Percentiles rank a stretch among this genome's conserved stretches.
Evolutionary conservation across 1,140 invertebrate genomes (phyloP).

Genomic region (Heliconius hermathena): DNA sequence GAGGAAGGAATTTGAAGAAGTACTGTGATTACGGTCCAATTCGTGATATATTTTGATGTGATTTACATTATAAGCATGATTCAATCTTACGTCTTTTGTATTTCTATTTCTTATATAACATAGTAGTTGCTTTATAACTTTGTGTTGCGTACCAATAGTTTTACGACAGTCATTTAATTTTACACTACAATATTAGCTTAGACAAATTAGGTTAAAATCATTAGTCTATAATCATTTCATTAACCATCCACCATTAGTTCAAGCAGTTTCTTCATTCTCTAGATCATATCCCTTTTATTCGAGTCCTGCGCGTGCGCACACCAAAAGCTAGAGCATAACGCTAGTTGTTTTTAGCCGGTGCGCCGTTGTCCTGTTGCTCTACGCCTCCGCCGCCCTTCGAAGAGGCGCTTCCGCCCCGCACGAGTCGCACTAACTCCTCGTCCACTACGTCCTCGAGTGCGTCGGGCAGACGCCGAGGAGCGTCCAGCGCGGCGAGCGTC

Average conservation of each 20-base stretch:
- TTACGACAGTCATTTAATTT: neutral
- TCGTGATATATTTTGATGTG: neutral
- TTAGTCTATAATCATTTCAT: neutral
- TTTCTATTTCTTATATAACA: slow-evolving; percentile 12
- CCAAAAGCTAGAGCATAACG: slow-evolving; percentile 61
- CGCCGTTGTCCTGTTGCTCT: slow-evolving; percentile 86
- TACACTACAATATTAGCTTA: slow-evolving; percentile 8
- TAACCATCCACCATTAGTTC: neutral
- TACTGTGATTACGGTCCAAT: slow-evolving; percentile 24
- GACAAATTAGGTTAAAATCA: neutral
- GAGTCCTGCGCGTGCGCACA: slow-evolving; percentile 10
- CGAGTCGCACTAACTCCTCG: slow-evolving; percentile 82
- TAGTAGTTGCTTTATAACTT: slow-evolving; percentile 1
- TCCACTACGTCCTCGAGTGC: slow-evolving; percentile 81
- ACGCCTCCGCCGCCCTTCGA: slow-evolving; percentile 94
- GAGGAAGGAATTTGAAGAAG: slow-evolving; percentile 73
- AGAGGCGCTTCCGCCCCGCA: slow-evolving; percentile 84
- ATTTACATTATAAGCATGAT: slow-evolving; percentile 19
- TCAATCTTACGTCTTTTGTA: slow-evolving; percentile 14
- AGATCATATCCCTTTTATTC: neutral
- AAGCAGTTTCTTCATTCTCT: neutral
- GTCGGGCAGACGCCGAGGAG: slow-evolving; percentile 76
- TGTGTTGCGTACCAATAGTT: slow-evolving; percentile 13
- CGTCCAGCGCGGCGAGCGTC: slow-evolving; percentile 76
- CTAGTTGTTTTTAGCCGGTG: slow-evolving; percentile 66